A percentile compares a stretch with the other conserved stretches of the same genome.
Conservation (phyloP, 1,140 invertebrate genomes). For the Hetaerina americana region DNA sequence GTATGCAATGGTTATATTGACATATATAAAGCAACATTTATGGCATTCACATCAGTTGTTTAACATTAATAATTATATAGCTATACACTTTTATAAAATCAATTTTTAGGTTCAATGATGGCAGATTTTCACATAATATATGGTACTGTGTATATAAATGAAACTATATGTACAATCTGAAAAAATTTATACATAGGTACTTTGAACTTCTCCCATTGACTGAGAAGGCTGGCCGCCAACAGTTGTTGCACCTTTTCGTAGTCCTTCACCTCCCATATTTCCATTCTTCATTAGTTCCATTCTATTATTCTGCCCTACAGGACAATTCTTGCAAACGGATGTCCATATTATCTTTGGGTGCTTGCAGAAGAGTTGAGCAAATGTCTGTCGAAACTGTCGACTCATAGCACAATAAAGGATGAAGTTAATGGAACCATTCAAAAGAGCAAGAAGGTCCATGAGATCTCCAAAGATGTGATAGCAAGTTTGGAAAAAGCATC, state of each 20-base stretch:
- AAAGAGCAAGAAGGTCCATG: conserved; percentile 80
- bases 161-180: not conserved
- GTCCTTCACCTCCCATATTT: not conserved
- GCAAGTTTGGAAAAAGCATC: conserved; percentile 57
- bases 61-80: not conserved
- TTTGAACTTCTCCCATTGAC: not conserved
- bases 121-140: too few species aligned
- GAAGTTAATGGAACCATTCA: conserved; percentile 89
- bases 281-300: not conserved
- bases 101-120: too few species aligned
- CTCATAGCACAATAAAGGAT: conserved; percentile 92
- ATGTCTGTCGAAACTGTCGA: conserved; percentile 78
- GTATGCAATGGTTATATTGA: too few species aligned
- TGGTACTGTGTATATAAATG: too few species aligned
- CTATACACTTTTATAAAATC: not conserved
- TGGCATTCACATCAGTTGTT: too few species aligned
- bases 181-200: not conserved
- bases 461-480: conserved; percentile 73
- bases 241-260: not conserved
- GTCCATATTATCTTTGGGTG: not conserved
- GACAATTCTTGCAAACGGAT: not conserved
- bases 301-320: not conserved
- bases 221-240: not conserved
- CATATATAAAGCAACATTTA: too few species aligned
- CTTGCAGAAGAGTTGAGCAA: conserved; percentile 50